A percentile compares a stretch with the other conserved stretches of the same genome.
Evolutionary conservation across 1,140 invertebrate species (phyloP).

Genomic region (Aphaenogaster floridana): DNA sequence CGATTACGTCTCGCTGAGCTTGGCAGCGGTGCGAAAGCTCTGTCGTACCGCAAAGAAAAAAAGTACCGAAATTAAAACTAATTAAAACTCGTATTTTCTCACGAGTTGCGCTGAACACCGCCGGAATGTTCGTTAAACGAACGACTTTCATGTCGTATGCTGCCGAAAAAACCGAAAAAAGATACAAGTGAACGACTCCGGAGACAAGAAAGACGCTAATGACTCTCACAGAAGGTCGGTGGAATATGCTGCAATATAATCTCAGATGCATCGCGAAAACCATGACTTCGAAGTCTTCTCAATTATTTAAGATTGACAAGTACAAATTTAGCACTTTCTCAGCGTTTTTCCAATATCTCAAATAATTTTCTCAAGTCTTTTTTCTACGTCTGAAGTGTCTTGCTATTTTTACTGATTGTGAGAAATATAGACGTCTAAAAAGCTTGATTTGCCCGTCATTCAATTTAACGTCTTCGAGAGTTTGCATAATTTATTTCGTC

Average conservation of each 20-base stretch:
- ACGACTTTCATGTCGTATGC: conserved; percentile 40
- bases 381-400: neutral
- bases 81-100: conserved; percentile 68
- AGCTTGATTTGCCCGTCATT: neutral
- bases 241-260: conserved; percentile 31
- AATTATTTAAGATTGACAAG: neutral
- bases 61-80: conserved; percentile 63
- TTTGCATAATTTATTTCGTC: neutral
- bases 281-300: neutral
- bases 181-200: neutral
- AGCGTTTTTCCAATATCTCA: neutral
- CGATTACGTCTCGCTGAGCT: conserved; percentile 49
- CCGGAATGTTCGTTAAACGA: conserved; percentile 57
- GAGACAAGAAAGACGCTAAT: conserved; percentile 19
- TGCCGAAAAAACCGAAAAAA: conserved; percentile 1
- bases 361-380: neutral
- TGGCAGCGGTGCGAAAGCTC: conserved; percentile 49
- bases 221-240: neutral
- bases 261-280: neutral
- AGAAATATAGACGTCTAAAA: neutral
- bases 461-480: neutral
- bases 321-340: neutral
- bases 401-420: neutral
- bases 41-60: conserved; percentile 41
- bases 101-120: conserved; percentile 3